phyloP scores from a whole-genome alignment of 2,888 invertebrate species.

The Fabriciana adippe region DNA sequence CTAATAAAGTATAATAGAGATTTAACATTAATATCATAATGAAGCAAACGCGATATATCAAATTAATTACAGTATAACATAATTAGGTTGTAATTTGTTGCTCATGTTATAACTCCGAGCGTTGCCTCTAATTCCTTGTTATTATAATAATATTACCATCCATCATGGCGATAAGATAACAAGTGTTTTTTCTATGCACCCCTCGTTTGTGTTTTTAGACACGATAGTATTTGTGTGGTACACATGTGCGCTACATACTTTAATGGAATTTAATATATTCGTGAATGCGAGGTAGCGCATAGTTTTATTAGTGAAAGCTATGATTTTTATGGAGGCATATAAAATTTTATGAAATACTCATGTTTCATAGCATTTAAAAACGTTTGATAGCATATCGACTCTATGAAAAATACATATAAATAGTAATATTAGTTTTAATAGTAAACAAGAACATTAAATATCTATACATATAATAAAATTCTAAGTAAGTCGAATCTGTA shows the following conservation, averaged over 20 bases:
- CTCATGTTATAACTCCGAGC: slow-evolving; percentile 23
- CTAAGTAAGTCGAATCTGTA: neutral
- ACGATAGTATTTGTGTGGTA: slow-evolving; percentile 61
- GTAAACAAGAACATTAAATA: too few species aligned
- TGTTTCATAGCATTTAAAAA: slow-evolving; percentile 8
- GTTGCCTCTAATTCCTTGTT: slow-evolving; percentile 48
- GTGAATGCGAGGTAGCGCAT: slow-evolving; percentile 25
- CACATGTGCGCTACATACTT: slow-evolving; percentile 57
- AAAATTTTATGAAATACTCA: slow-evolving; percentile 19
- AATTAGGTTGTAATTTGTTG: slow-evolving; percentile 25
- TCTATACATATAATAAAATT: neutral
- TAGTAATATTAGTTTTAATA: too few species aligned
- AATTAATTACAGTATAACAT: slow-evolving; percentile 12
- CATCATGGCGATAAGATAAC: slow-evolving; percentile 72
- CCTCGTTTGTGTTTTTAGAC: slow-evolving; percentile 52
- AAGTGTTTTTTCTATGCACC: slow-evolving; percentile 72
- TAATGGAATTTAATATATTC: slow-evolving; percentile 34
- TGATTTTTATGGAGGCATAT: slow-evolving; percentile 21
- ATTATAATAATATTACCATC: slow-evolving; percentile 61
- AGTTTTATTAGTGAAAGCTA: slow-evolving; percentile 26
- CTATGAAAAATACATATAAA: neutral
- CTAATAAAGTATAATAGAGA: too few species aligned
- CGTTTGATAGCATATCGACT: slow-evolving; percentile 3
- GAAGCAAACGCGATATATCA: neutral
- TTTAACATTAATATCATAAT: too few species aligned